Conservation (phyloP, 2,888 invertebrate genomes). For the Cephus spinipes region DNA sequence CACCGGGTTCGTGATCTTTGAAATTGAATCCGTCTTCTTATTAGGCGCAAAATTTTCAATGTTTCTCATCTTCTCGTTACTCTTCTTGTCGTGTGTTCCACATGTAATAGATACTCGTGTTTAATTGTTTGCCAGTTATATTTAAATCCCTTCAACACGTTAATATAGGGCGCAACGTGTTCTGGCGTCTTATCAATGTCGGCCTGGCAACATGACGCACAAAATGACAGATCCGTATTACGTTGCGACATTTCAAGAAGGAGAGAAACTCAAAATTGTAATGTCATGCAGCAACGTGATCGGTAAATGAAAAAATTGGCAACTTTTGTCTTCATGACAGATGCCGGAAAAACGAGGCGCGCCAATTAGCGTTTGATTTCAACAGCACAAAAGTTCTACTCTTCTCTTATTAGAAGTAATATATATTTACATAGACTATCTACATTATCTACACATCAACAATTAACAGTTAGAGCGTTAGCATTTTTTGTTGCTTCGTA, state of each 20-base stretch:
- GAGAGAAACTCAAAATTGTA: background rate
- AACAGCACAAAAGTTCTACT: background rate
- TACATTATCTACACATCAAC: slow-evolving; percentile 67
- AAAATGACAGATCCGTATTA: background rate
- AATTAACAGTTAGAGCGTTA: slow-evolving; percentile 59
- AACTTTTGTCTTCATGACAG: background rate
- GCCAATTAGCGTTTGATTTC: background rate
- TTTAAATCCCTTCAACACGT: background rate
- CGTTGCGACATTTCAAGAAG: background rate
- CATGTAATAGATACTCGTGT: background rate
- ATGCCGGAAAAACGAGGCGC: background rate
- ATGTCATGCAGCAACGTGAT: background rate
- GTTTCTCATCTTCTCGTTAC: background rate
- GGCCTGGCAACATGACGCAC: background rate
- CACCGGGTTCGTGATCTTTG: background rate
- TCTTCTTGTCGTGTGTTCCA: background rate
- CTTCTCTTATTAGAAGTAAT: background rate
- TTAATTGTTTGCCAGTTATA: background rate
- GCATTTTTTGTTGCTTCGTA: background rate
- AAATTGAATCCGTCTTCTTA: background rate
- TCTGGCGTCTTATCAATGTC: background rate
- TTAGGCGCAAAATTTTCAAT: background rate
- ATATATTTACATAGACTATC: slow-evolving; percentile 65
- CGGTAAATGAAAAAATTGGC: background rate
- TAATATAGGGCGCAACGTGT: background rate